Evolutionary conservation across 2,797 vertebrate genomes (phyloP).

Genomic region (Melanotaenia maccullochi): DNA sequence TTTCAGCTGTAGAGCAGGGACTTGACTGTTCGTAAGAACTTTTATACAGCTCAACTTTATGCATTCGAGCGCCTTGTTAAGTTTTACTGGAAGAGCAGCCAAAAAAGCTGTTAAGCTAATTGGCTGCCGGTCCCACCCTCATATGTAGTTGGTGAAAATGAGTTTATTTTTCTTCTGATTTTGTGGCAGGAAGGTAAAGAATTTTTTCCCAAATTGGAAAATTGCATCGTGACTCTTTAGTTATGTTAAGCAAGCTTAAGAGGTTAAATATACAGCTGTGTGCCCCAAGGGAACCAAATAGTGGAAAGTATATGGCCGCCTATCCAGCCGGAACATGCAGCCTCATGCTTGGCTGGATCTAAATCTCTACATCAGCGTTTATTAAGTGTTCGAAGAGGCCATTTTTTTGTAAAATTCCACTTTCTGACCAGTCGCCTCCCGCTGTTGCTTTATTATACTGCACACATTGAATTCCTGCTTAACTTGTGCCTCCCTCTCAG

Average conservation of each 20-base stretch:
- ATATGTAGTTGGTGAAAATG: too few relatives aligned
- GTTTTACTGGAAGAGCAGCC: too few relatives aligned
- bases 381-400: constrained; percentile 17
- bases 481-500: constrained; percentile 54
- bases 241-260: too few relatives aligned
- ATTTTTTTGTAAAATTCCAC: constrained; percentile 42
- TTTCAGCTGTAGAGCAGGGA: not conserved
- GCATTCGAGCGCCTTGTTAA: too few relatives aligned
- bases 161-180: too few relatives aligned
- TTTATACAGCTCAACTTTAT: not conserved
- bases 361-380: constrained; percentile 45
- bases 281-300: too few relatives aligned
- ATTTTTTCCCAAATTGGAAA: too few relatives aligned
- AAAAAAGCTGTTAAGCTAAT: too few relatives aligned
- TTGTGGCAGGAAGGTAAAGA: too few relatives aligned
- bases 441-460: constrained; percentile 41
- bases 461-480: constrained; percentile 25
- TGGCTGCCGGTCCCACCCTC: too few relatives aligned
- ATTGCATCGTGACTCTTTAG: too few relatives aligned
- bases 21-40: not conserved
- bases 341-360: not conserved
- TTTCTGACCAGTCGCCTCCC: constrained; percentile 39
- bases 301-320: not conserved
- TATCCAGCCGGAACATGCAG: not conserved
- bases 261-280: too few relatives aligned